Percentiles rank a stretch among this genome's conserved stretches.
These are phyloP conservation scores for Seison nebaliae DNA, from an alignment of 1,140 invertebrate genomes.

Conservation along the genomic window DNA sequence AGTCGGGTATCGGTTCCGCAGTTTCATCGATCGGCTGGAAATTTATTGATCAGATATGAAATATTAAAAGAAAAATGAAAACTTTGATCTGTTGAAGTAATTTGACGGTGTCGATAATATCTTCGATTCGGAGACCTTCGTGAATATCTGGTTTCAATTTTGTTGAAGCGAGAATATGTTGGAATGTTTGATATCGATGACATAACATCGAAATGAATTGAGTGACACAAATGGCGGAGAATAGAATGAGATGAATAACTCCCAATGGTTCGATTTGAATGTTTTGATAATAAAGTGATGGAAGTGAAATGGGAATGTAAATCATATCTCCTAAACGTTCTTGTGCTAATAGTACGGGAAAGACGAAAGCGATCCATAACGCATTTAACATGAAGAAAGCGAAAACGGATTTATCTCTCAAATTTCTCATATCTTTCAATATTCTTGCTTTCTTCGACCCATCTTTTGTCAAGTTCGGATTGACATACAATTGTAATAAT, in stretches of 20 bases:
- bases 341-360: slow-evolving; percentile 42
- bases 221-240: slow-evolving; percentile 72
- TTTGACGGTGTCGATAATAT: slow-evolving; percentile 16
- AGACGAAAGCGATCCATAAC: slow-evolving; percentile 84
- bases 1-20: slow-evolving; percentile 11
- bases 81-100: slow-evolving; percentile 15
- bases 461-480: slow-evolving; percentile 72
- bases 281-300: slow-evolving; percentile 13
- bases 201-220: slow-evolving; percentile 94
- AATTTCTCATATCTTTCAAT: slow-evolving; percentile 50
- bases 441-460: slow-evolving; percentile 47
- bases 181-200: slow-evolving; percentile 86
- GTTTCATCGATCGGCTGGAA: slow-evolving; percentile 12
- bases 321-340: slow-evolving; percentile 18
- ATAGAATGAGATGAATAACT: slow-evolving; percentile 90
- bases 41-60: not conserved
- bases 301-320: slow-evolving; percentile 18
- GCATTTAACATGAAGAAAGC: slow-evolving; percentile 92
- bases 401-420: slow-evolving; percentile 71
- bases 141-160: slow-evolving; percentile 43
- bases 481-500: slow-evolving; percentile 64
- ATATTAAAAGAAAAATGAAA: not conserved
- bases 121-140: slow-evolving; percentile 14
- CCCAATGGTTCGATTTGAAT: slow-evolving; percentile 55
- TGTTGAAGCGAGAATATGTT: slow-evolving; percentile 87